phyloP scores from a whole-genome alignment of 2,888 invertebrate genomes.

The Lepeophtheirus nordmannii region DNA sequence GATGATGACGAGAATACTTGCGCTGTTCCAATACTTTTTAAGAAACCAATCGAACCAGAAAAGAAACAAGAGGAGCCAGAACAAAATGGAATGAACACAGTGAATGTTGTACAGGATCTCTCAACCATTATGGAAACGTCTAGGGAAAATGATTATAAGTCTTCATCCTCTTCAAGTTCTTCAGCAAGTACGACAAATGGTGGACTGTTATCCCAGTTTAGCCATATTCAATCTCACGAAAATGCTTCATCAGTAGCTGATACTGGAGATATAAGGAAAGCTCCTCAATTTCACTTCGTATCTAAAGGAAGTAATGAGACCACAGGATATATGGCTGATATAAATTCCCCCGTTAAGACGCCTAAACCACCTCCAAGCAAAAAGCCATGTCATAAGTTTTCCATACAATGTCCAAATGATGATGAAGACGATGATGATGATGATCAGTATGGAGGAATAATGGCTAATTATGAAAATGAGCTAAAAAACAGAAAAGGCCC shows the following conservation, averaged over 20 bases:
- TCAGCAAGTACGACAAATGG: neutral
- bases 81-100: neutral
- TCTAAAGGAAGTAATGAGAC: neutral
- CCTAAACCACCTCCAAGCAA: neutral
- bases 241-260: too few species aligned
- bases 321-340: conserved; percentile 6
- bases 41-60: conserved; percentile 3
- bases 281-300: too few species aligned
- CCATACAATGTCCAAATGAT: neutral
- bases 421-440: conserved; percentile 18
- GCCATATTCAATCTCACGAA: neutral
- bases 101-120: neutral
- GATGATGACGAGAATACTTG: conserved; percentile 24
- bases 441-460: conserved; percentile 1
- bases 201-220: neutral
- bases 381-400: neutral
- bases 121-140: conserved; percentile 29
- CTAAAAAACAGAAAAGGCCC: neutral
- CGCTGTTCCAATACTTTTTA: conserved; percentile 15
- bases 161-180: conserved; percentile 10
- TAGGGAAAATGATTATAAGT: conserved; percentile 25
- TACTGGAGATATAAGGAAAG: too few species aligned
- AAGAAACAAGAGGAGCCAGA: neutral
- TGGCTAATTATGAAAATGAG: conserved; percentile 14
- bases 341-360: conserved; percentile 6